A percentile compares a stretch with the other conserved stretches of the same genome.
phyloP scores from a whole-genome alignment of 1,140 invertebrate species.

The Orius laevigatus region DNA sequence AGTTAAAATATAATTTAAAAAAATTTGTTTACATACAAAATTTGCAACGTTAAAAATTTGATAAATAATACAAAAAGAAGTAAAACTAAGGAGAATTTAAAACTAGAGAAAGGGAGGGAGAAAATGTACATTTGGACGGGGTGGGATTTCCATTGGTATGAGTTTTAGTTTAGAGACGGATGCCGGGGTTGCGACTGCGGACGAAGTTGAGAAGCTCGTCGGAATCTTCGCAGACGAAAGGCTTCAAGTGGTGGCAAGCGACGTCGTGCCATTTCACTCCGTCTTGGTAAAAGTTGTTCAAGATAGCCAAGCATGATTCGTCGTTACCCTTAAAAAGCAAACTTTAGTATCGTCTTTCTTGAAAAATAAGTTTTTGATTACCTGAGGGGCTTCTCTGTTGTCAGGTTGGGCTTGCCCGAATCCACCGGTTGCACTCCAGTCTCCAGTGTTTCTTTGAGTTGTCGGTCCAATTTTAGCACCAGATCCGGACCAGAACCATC shows the following conservation, averaged over 20 bases:
- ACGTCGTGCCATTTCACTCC: slow-evolving; percentile 86
- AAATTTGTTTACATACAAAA: slow-evolving; percentile 1
- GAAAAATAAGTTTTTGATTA: slow-evolving; percentile 24
- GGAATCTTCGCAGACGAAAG: slow-evolving; percentile 84
- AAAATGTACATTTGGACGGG: slow-evolving; percentile 3
- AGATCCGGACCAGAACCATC: slow-evolving; percentile 87
- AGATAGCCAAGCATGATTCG: slow-evolving; percentile 72
- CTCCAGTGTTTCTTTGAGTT: slow-evolving; percentile 68
- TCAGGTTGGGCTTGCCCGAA: slow-evolving; percentile 73
- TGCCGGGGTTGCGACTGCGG: slow-evolving; percentile 63
- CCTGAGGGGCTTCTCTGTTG: slow-evolving; percentile 75
- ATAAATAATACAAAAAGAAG: slow-evolving; percentile 5
- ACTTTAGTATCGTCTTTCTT: too few species aligned
- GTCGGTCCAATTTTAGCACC: slow-evolving; percentile 77
- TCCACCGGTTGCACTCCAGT: slow-evolving; percentile 75
- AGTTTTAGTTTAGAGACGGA: slow-evolving; percentile 47
- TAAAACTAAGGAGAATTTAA: not conserved
- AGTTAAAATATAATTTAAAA: slow-evolving; percentile 3
- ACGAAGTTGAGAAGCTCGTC: slow-evolving; percentile 83
- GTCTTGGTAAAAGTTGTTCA: slow-evolving; percentile 87
- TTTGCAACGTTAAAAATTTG: not conserved
- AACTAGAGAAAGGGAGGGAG: slow-evolving; percentile 3
- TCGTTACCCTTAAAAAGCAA: slow-evolving; percentile 52
- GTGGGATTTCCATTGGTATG: not conserved
- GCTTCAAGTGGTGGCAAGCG: slow-evolving; percentile 78